Evolutionary conservation across 2,113 vertebrate species (phyloP), one percentile per base, ranked within the genome.

Genomic region (Lepisosteus oculatus): DNA sequence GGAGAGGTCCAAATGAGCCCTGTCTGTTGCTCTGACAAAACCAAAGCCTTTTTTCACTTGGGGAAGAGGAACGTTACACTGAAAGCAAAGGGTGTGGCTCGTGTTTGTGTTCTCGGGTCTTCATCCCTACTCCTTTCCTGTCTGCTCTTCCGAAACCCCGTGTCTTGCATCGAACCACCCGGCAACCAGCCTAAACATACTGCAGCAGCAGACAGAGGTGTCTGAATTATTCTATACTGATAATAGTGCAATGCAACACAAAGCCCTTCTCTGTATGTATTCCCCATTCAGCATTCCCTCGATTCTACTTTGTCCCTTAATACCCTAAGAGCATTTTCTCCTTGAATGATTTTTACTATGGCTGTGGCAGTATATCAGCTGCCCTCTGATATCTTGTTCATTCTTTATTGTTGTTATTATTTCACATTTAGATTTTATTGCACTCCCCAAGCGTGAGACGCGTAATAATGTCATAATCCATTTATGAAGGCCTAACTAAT

Each of bases 401-500:
- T 76, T 80, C 83, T 88, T 92, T 90, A 92, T 87, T 91, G 89
- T 90, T 91, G 88, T 90, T 90, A 90, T 89, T 87, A 90, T 89
- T 87, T 81, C 85, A 83, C 84, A 77, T 84, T 92, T 88, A 87
- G 85, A 84, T 88, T 89, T 90, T 87, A 89, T 85, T 80, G 85
- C 82, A 82, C 83, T 82, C 83, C 80, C 82, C 85, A 85, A 61
- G 74, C 85, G 47, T 87, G 89, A 88, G 87, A 83, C 85, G 79
- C 73, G 81, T 84, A 85, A 92, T 93, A 93, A 94, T 92, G 92
- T 95, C 93, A 92, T 93, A 93, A 90, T 92, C 87, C 93, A 94
- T 94, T 94, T 94, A 92, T 91, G 93, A 95, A 92, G 88, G 84
- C 85, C 86, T 92, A 95, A 93, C 90, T 95, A 96, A 96, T 96